Conservation (phyloP, 2,113 vertebrate genomes). For the Plecotus auritus region DNA sequence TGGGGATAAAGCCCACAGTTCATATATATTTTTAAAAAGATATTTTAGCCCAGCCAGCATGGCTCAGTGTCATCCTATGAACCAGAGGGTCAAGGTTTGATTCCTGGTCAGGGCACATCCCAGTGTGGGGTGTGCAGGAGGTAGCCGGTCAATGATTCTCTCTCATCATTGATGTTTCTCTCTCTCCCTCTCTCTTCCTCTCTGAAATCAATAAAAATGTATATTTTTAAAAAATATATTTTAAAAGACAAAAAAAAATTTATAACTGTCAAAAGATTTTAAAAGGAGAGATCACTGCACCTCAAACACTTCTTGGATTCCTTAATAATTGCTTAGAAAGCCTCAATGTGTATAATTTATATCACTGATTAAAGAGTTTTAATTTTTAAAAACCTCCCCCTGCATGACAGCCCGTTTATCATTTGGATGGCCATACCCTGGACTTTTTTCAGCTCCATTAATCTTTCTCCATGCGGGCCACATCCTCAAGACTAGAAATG, state of each 20-base stretch:
- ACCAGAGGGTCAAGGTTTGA: too few relatives aligned
- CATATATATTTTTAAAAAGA: too few relatives aligned
- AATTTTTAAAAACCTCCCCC: neutral
- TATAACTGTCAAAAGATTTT: neutral
- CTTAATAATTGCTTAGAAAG: neutral
- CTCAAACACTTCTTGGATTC: neutral
- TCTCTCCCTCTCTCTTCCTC: too few relatives aligned
- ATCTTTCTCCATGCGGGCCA: neutral
- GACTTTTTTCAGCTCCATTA: neutral
- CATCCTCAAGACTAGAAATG: neutral
- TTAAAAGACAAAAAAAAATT: neutral
- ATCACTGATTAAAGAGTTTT: neutral
- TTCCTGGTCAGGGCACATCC: too few relatives aligned
- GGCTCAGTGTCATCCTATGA: too few relatives aligned
- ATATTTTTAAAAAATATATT: neutral
- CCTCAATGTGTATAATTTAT: neutral
- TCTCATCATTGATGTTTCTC: too few relatives aligned
- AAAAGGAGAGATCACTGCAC: neutral
- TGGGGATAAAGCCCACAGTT: too few relatives aligned
- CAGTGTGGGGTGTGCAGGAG: too few relatives aligned
- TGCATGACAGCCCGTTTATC: neutral
- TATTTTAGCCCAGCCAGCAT: too few relatives aligned
- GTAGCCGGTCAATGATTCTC: too few relatives aligned
- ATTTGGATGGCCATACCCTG: neutral
- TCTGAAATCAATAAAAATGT: too few relatives aligned